Percentiles rank a stretch among this genome's conserved stretches.
Conservation (phyloP, 92 coral and sea anemone genomes). For the Scolanthus callimorphus region DNA sequence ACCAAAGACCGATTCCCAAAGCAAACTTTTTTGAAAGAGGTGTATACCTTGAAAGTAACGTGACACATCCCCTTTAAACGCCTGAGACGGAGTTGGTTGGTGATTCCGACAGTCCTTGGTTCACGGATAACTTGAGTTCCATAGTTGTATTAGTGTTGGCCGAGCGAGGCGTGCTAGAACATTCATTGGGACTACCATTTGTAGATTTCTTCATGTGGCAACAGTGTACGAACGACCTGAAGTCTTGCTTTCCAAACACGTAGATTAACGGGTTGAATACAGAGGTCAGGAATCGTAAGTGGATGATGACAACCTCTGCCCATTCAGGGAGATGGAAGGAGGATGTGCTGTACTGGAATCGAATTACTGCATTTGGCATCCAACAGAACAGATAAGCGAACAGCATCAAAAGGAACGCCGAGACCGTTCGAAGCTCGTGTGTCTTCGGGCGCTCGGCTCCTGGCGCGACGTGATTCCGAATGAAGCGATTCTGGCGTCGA, state of each 20-base stretch:
- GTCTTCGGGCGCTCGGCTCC: constrained; percentile 7
- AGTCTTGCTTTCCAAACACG: constrained; percentile 65
- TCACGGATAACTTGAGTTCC: no score
- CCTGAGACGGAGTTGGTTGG: no score
- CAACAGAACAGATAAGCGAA: constrained; percentile 30
- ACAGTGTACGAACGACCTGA: constrained; percentile 3
- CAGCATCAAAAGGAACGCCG: constrained; percentile 48
- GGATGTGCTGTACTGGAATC: constrained; percentile 3
- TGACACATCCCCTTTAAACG: no score
- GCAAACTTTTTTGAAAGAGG: no score
- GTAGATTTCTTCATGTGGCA: no score
- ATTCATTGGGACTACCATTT: no score
- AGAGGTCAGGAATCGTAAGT: constrained; percentile 43
- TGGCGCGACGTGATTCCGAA: constrained; percentile 4
- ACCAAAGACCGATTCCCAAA: no score
- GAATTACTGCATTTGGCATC: constrained; percentile 46
- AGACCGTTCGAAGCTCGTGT: constrained; percentile 30
- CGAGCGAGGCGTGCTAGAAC: no score
- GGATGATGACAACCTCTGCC: constrained; percentile 33
- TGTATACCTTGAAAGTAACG: no score
- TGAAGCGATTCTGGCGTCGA: constrained; percentile 33
- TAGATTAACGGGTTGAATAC: constrained; percentile 49
- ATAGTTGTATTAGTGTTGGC: no score
- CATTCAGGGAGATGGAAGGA: constrained; percentile 23
- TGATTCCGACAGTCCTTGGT: no score